Evolutionary conservation across 1,140 invertebrate genomes (phyloP).

Genomic region (Drosophila ogumai): DNA sequence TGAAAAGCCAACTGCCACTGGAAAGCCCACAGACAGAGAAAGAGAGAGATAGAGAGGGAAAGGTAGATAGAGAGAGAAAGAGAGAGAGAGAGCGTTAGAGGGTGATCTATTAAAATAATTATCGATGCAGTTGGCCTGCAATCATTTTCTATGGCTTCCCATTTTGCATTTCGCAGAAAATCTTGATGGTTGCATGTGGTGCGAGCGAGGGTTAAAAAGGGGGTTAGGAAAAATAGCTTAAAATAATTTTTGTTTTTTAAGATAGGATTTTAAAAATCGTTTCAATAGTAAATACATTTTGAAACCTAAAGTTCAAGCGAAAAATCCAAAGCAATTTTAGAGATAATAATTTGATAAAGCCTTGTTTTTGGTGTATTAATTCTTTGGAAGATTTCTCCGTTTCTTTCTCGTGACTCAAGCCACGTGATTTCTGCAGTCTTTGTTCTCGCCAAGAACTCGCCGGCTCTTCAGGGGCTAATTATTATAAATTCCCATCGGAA

Average conservation of each 20-base stretch:
- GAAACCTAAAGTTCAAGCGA: too few relatives aligned
- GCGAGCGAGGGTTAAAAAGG: background rate
- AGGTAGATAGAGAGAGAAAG: background rate
- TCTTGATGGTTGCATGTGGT: slow-evolving; percentile 7
- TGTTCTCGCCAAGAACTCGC: background rate
- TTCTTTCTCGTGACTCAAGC: background rate
- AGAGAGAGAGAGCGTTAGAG: slow-evolving; percentile 12
- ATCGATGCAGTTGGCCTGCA: slow-evolving; percentile 52
- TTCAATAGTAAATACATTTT: background rate
- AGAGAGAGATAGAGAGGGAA: background rate
- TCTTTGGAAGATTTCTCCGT: background rate
- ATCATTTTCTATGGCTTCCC: slow-evolving; percentile 61
- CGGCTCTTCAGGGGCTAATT: slow-evolving; percentile 18
- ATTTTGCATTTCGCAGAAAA: slow-evolving; percentile 54
- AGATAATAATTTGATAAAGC: background rate
- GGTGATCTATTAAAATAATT: slow-evolving; percentile 68
- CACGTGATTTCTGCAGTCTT: slow-evolving; percentile 10
- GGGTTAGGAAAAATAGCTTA: background rate
- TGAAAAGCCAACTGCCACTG: slow-evolving; percentile 17
- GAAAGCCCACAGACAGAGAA: background rate
- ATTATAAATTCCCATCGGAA: slow-evolving; percentile 36
- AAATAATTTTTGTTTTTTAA: too few relatives aligned
- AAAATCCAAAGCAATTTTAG: background rate
- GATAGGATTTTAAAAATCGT: too few relatives aligned
- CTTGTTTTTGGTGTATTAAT: background rate